Base-by-base conservation (phyloP, 1,140 invertebrate species). In the Leptinotarsa defecta region DNA sequence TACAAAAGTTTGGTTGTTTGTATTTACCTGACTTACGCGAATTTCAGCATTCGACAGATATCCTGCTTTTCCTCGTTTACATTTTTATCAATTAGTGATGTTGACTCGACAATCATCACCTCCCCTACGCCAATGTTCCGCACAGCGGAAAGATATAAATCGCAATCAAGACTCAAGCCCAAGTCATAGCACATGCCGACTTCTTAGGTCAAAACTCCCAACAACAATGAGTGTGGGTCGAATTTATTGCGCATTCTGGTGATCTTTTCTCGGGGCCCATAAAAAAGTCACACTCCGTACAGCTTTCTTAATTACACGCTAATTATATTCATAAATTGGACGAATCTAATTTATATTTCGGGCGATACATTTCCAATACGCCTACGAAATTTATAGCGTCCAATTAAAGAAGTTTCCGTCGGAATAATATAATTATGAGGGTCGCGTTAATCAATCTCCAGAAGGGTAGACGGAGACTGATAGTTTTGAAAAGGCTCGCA, bases 181-280 rank as follows among this genome's bases (percentile, higher is more conserved):
- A 73, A 78, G 75, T 78, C 77, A 74, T 78, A 78, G 68, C 77
- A 78, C 78, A 75, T 69, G 74, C 73, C 73, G 61, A 57, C 76
- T 65, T 68, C 71, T 71, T 61, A 71, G 70, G 74, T 77, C 76
- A 73, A 77, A 76, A 77, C 76, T 73, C 69, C 71, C 74, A 73
- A 77, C 74, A 79, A 79, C 78, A 79, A 79, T 77, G 75, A 76
- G 76, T 77, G 78, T 79, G 74, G 78, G 78, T 77, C 74, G 76
- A 73, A 79, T 77, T 79, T 79, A 79, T 77, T 73, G 65, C 76
- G 63, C 73, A 74, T 48, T 57, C 15, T 34, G 67, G 74, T 76
- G 74, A 76, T 76, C 69, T 62, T 70, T 70, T 19, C 68, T 73
- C 71, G 48, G 63, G 24, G 62, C 61, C 17, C 62, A 73, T 73